A percentile compares a stretch with the other conserved stretches of the same genome.
Evolutionary conservation across 2,888 invertebrate species (phyloP).

Genomic region (Rhopalosiphum nymphaeae): DNA sequence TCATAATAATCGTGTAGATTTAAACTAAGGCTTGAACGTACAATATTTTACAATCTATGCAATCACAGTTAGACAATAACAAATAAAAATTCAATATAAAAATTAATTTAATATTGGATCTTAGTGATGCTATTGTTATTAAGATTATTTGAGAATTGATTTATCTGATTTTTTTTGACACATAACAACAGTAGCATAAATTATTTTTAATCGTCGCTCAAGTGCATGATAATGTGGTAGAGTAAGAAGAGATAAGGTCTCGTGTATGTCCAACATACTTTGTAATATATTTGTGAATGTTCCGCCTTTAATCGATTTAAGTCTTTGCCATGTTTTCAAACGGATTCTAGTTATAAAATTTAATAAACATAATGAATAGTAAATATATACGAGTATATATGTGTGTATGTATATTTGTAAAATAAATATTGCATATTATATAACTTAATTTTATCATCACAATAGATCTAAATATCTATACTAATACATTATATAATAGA

Average conservation of each 20-base stretch:
- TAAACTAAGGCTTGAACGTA: background rate
- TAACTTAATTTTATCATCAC: background rate
- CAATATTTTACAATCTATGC: background rate
- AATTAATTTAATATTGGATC: background rate
- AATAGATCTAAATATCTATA: background rate
- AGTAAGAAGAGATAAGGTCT: constrained; percentile 75
- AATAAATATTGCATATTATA: background rate
- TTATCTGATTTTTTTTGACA: constrained; percentile 73
- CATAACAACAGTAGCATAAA: constrained; percentile 83
- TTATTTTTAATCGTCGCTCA: constrained; percentile 80
- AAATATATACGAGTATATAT: background rate
- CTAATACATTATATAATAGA: background rate
- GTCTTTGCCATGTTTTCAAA: constrained; percentile 79
- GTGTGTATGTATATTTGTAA: too few relatives aligned
- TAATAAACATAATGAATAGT: constrained; percentile 53
- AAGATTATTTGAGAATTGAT: constrained; percentile 66
- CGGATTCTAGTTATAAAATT: constrained; percentile 75
- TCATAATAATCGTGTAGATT: background rate
- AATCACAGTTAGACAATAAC: background rate
- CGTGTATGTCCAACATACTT: constrained; percentile 70
- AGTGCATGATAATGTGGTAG: constrained; percentile 82
- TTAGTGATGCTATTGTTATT: too few relatives aligned
- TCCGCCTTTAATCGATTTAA: constrained; percentile 81
- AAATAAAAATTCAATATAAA: background rate
- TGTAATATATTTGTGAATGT: constrained; percentile 77